Evolutionary conservation across 2,113 vertebrate species (phyloP).

Genomic region (Saguinus imperator): DNA sequence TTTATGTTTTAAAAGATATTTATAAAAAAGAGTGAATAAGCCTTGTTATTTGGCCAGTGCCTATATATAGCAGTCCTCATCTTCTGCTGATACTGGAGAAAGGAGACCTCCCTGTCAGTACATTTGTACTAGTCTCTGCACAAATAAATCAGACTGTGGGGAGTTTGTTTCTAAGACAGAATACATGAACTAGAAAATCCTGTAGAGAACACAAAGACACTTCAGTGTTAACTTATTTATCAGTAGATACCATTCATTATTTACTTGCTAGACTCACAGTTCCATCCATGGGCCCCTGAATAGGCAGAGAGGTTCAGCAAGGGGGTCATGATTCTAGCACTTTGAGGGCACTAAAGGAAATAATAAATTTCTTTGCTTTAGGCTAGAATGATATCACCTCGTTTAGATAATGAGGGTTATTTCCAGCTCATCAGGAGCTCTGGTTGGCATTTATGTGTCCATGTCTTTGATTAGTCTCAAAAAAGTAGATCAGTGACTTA

Average conservation of each 20-base stretch:
- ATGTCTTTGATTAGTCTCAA: not conserved
- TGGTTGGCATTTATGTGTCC: not conserved
- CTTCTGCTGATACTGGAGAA: not conserved
- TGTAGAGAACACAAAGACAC: not conserved
- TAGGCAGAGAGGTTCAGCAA: not conserved
- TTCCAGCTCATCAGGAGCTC: not conserved
- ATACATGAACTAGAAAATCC: not conserved
- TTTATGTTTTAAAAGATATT: not conserved
- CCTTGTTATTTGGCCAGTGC: not conserved
- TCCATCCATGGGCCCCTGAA: not conserved
- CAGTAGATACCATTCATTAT: not conserved
- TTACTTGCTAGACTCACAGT: not conserved
- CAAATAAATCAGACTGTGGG: not conserved
- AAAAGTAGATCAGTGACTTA: not conserved
- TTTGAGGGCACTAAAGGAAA: not conserved
- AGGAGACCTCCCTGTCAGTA: not conserved
- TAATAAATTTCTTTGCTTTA: not conserved
- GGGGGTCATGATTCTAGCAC: not conserved
- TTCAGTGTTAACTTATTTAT: not conserved
- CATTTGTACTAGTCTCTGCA: not conserved
- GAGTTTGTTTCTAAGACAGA: not conserved
- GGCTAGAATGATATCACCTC: not conserved
- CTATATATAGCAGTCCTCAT: not conserved
- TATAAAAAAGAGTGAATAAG: not conserved
- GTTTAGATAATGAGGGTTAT: fast-evolving